Evolutionary conservation across 2,113 vertebrate species (phyloP).

Genomic region (Herpetotheres cachinnans): DNA sequence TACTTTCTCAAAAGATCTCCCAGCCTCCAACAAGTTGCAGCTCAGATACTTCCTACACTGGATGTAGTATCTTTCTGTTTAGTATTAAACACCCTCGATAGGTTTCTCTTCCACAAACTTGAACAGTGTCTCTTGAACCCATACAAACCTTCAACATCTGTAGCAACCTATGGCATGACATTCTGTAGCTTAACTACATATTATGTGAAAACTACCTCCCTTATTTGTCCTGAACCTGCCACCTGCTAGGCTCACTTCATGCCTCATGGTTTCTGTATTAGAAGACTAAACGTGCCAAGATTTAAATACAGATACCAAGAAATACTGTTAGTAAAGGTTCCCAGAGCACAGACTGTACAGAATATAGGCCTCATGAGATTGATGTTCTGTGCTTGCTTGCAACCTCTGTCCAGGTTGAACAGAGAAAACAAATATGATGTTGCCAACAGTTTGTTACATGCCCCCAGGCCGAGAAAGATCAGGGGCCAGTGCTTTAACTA

Average conservation of each 20-base stretch:
- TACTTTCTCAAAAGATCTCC: neutral
- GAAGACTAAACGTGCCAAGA: constrained; percentile 4
- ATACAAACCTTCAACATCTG: neutral
- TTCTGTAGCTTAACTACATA: neutral
- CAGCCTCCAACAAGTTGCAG: neutral
- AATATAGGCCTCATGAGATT: neutral
- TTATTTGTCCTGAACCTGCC: constrained; percentile 16
- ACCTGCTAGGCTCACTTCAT: constrained; percentile 57
- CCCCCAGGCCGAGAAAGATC: neutral
- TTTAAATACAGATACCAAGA: constrained; percentile 54
- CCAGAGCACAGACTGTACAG: constrained; percentile 3
- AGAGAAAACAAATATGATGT: neutral
- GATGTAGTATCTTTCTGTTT: neutral
- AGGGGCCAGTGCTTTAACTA: neutral
- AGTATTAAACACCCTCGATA: neutral
- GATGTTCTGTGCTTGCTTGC: neutral
- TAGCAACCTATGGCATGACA: neutral
- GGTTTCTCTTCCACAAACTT: neutral
- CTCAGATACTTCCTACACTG: neutral
- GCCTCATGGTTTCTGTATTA: constrained; percentile 38
- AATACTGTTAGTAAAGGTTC: constrained; percentile 25
- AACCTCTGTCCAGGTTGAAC: neutral
- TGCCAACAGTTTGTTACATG: neutral
- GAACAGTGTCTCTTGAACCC: neutral
- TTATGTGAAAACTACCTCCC: neutral